These are phyloP conservation scores for Puma concolor DNA, from an alignment of 2,113 vertebrate genomes.

Conservation along the genomic window DNA sequence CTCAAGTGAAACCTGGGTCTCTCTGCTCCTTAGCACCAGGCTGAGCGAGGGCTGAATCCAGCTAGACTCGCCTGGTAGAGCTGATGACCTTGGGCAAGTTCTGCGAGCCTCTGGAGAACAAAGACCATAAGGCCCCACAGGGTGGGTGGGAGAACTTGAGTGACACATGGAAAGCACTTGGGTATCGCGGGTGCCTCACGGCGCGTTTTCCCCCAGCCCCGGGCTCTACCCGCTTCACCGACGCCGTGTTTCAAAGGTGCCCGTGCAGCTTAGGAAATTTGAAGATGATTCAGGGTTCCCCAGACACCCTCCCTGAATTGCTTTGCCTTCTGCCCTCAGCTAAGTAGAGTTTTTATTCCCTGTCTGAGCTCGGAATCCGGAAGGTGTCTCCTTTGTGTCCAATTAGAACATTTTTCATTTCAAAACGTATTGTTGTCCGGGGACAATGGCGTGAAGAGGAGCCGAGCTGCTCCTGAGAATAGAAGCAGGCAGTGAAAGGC, in stretches of 20 bases:
- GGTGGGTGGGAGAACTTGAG: not conserved
- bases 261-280: not conserved
- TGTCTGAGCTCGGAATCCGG: not conserved
- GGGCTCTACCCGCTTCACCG: rapidly evolving
- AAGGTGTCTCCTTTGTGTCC: conserved; percentile 58
- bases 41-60: not conserved
- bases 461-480: conserved; percentile 4
- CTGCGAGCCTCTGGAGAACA: not conserved
- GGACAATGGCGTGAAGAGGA: conserved; percentile 55
- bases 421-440: not conserved
- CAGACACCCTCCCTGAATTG: not conserved
- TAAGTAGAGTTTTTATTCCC: not conserved
- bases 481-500: not conserved
- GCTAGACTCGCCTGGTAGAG: no score
- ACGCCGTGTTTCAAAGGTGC: rapidly evolving
- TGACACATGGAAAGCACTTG: rapidly evolving
- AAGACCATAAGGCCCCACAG: rapidly evolving
- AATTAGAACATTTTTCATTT: conserved; percentile 57
- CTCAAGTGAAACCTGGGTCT: not conserved
- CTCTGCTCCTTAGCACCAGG: not conserved
- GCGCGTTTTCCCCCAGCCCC: rapidly evolving
- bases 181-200: rapidly evolving
- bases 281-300: not conserved
- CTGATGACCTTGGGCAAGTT: not conserved
- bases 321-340: not conserved